Evolutionary conservation across 2,113 vertebrate species (phyloP), one percentile per base, ranked within the genome.

Genomic region (Corydoras maculifer): DNA sequence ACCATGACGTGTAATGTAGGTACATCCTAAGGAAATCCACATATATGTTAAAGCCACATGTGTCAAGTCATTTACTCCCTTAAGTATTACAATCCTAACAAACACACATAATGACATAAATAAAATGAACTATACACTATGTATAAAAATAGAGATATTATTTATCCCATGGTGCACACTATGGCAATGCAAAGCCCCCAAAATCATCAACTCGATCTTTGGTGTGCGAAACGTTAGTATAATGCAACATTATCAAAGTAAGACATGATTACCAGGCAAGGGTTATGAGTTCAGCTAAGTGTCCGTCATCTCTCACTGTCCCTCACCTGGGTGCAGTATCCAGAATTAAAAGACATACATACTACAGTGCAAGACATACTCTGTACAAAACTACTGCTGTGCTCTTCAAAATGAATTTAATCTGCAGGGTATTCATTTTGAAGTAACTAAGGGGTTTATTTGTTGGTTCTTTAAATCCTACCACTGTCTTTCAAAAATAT

Each of bases 41-140:
- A 43, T 4, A 4, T 43, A 8, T 43, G 7, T 43, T 4, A 43
- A 43, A 43, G 35, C 35, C 35, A 43, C 7, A 43, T 43, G 7
- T 43, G 35, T 43, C 7, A 43, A 8, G 35, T 43, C 7, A 5
- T 43, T 4, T 43, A 7, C 4, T 11, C 12, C 15, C 31, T 60
- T 30, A 6, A 72, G 25, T 32, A 32, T 48, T 32, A 7, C 2
- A 72, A 8, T 12, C 50, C n/a, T n/a, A 55, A 29, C n/a, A 62
- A 32, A 48, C 4, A 55, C 30, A 58, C 50, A 58, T 25, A 8
- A 50, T 55, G 15, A 67, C 66, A 73, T 73, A 61, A 73, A 73
- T 73, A 55, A 35, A 73, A 25, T 43, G 57, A 53, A 53, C 35
- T 35, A 53, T n/a, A 31, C 29, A 73, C 2, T 2, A 32, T 3